Evolutionary conservation across 1,140 invertebrate genomes (phyloP).

Genomic region (Condylostylus longicornis): DNA sequence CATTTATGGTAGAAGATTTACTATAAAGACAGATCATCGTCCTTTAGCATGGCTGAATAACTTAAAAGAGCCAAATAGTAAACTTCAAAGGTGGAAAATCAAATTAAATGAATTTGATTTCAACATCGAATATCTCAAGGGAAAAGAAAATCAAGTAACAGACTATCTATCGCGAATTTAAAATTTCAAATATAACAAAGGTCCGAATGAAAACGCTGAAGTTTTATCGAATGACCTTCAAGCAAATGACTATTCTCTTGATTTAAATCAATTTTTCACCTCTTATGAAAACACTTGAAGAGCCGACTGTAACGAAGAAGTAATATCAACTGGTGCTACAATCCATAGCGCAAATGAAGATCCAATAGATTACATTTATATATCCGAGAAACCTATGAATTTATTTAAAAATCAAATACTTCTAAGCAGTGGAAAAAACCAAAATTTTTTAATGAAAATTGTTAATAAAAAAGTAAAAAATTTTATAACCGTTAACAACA

Average conservation of each 20-base stretch:
- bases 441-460: not conserved
- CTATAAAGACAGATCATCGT: constrained; percentile 34
- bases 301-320: no score
- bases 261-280: no score
- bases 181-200: no score
- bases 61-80: constrained; percentile 20
- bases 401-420: constrained; percentile 6
- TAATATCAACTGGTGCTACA: constrained; percentile 5
- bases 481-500: not conserved
- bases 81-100: constrained; percentile 4
- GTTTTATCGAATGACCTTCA: no score
- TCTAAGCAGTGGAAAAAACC: not conserved
- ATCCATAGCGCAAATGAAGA: not conserved
- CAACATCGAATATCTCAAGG: constrained; percentile 15
- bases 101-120: constrained; percentile 1
- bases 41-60: constrained; percentile 21
- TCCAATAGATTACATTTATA: not conserved
- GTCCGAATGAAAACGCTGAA: no score
- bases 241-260: no score
- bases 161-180: no score
- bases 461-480: not conserved
- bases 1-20: constrained; percentile 31
- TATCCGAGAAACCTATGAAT: constrained; percentile 5
- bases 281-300: no score
- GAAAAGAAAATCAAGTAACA: constrained; percentile 17